phyloP scores from a whole-genome alignment of 2,797 vertebrate species.

The Threskiornis aethiopicus region DNA sequence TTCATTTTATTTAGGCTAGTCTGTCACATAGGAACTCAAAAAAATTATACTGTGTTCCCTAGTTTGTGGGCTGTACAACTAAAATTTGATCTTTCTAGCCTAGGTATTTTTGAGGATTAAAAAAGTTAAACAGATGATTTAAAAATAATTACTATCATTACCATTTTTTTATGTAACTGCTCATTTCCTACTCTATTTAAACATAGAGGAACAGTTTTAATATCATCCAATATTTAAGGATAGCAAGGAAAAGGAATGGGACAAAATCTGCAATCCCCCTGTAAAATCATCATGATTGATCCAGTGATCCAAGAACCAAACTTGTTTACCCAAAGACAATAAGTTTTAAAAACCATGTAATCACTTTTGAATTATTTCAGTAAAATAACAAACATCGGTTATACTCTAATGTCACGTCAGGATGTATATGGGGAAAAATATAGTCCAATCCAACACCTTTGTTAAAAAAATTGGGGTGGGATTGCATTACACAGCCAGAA shows the following conservation, averaged over 20 bases:
- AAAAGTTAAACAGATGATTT: not conserved
- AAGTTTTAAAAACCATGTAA: not conserved
- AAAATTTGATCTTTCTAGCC: not conserved
- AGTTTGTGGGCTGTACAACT: not conserved
- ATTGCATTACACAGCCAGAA: conserved; percentile 19
- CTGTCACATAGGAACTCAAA: not conserved
- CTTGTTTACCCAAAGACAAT: not conserved
- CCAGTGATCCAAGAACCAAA: not conserved
- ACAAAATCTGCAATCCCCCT: not conserved
- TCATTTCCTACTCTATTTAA: conserved; percentile 1
- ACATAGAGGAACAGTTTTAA: not conserved
- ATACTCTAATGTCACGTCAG: not conserved
- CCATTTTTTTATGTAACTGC: not conserved
- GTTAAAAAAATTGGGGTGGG: conserved; percentile 30
- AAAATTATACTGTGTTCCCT: not conserved
- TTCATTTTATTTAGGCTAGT: not conserved
- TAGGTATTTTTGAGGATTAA: not conserved
- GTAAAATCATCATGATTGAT: not conserved
- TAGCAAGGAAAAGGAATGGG: not conserved
- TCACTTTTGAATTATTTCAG: not conserved
- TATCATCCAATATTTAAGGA: not conserved
- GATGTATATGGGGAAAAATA: not conserved
- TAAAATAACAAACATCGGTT: not conserved
- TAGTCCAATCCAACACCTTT: not conserved
- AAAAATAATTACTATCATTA: not conserved